Evolutionary conservation across 2,113 vertebrate genomes (phyloP), one percentile per base, ranked within the genome.

Genomic region (Tenebrosternarchus preto): DNA sequence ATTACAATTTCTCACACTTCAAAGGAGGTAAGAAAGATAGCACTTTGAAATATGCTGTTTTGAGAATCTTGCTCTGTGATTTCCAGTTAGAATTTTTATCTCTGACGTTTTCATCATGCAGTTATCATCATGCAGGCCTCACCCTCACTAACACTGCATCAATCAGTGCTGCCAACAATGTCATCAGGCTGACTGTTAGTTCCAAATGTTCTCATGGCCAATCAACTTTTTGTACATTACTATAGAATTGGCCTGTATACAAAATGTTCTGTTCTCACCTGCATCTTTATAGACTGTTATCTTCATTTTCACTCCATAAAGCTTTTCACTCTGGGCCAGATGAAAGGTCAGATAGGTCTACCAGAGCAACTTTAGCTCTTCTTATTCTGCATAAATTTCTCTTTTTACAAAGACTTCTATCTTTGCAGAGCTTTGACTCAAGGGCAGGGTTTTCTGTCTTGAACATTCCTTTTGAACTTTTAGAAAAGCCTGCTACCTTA

Each of bases 221-320:
- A 50, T 76, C 24, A 76, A 3, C 19, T 64, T 66, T 77, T 50
- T 16, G 61, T 55, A 55, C 55, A 64, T 29, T 77, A 4, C 33
- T 25, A 1, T 55, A 15, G 53, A 53, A 68, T 57, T 16, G 19
- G 50, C 53, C 20, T 73, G 11, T 27, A 27, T 6, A 57, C 29
- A 57, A n/a, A 57, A 15, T 29, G 25, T 16, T 76, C 64, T 11
- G 11, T 22, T 0, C 33, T 67, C 29, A 36, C 17, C 31, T 8
- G 9, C 20, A 68, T n/a, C 64, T 36, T 68, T 8, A 39, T 19
- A 19, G 27, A 66, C 64, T 68, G 19, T 39, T 68, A 22, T 60
- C 56, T 59, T 31, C 4, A 56, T 56, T 63, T 76, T 11, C 31
- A n/a, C 22, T 71, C 68, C 77, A 27, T 46, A 59, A 19, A 70